Percentiles rank a stretch among this genome's conserved stretches.
Evolutionary conservation across 2,797 vertebrate genomes (phyloP).

Genomic region (Heteromormyrus szaboi): DNA sequence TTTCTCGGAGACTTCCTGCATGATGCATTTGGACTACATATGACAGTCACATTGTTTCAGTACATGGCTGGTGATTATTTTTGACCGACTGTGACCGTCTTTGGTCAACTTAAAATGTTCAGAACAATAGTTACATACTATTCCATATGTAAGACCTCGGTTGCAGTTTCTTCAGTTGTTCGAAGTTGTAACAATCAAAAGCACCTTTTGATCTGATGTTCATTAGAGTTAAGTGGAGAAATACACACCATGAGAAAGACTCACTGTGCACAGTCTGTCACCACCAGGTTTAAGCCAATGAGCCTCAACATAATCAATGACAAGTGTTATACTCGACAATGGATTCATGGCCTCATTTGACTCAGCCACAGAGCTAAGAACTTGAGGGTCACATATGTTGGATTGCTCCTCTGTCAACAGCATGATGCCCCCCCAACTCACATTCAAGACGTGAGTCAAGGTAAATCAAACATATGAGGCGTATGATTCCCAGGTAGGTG

Average conservation of each 20-base stretch:
- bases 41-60: not conserved
- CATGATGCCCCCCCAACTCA: not conserved
- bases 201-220: not conserved
- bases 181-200: not conserved
- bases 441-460: not conserved
- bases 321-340: not conserved
- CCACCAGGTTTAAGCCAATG: not conserved
- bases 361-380: not conserved
- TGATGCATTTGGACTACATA: not conserved
- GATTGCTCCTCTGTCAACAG: not conserved
- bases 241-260: not conserved
- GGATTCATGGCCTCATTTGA: not conserved
- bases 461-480: not conserved
- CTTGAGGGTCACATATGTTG: not conserved
- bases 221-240: not conserved
- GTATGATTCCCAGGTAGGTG: not conserved
- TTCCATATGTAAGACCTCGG: not conserved
- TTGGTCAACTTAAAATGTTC: not conserved
- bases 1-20: not conserved
- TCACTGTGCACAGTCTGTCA: not conserved
- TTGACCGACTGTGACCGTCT: not conserved
- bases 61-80: not conserved
- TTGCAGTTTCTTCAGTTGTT: not conserved
- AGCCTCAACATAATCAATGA: not conserved
- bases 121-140: not conserved